Evolutionary conservation across 2,113 vertebrate species (phyloP).

Genomic region (Zeus faber): DNA sequence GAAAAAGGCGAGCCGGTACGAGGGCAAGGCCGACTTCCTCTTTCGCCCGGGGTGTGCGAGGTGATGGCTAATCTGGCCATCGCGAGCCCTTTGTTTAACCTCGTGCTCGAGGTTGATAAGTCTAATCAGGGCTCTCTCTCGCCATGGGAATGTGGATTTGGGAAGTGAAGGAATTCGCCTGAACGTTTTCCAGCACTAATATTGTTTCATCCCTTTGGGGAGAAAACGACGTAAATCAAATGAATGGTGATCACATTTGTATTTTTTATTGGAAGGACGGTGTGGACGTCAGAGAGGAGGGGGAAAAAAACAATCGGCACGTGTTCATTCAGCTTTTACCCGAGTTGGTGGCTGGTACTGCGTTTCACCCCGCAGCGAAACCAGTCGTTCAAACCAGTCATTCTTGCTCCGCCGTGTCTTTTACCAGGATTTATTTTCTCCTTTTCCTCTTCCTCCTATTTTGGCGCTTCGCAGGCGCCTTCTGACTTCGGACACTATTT

Average conservation of each 20-base stretch:
- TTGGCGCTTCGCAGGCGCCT: constrained; percentile 32
- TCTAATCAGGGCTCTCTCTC: background rate
- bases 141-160: background rate
- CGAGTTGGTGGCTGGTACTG: background rate
- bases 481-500: constrained; percentile 42
- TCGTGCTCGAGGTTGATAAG: background rate
- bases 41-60: background rate
- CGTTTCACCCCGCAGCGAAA: too few relatives aligned
- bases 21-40: background rate
- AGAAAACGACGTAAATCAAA: too few relatives aligned
- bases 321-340: too few relatives aligned
- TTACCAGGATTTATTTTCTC: constrained; percentile 18
- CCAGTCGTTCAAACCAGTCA: constrained; percentile 29
- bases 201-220: too few relatives aligned
- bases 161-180: background rate
- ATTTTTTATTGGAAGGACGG: too few relatives aligned
- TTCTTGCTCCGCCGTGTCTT: constrained; percentile 42
- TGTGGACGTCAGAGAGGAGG: too few relatives aligned
- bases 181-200: background rate
- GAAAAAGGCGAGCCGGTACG: background rate
- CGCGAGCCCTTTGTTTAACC: background rate
- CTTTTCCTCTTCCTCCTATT: constrained; percentile 5
- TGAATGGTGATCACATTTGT: too few relatives aligned
- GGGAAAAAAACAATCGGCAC: too few relatives aligned
- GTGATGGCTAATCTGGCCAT: too few relatives aligned